Base-by-base conservation (phyloP, 2,888 invertebrate species). In the Lutraria lutraria region DNA sequence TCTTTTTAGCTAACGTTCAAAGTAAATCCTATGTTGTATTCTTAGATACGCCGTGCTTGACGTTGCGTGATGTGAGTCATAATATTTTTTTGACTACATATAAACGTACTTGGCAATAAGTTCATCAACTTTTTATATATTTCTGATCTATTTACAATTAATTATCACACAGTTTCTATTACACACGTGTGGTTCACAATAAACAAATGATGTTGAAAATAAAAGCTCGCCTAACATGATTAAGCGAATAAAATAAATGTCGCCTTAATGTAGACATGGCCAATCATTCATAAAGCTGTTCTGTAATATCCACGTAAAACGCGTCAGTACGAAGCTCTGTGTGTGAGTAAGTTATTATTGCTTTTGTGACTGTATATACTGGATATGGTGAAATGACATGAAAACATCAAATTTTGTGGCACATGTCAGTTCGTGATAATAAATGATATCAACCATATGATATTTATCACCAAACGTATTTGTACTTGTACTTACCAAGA, bases 31-130 rank as follows among this genome's bases (percentile, higher is more conserved):
- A 10, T 34, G 31, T 34, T 76, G 16, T 34, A 10, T 76, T 31
- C 16, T 19, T 76, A 31, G 13, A 6, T 16, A 76, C 34, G 76
- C 31, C 15, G 76, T 68, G 25, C 12, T 31, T 76, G 19, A 4
- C 76, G 76, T 68, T 34, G 76, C 76, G 34, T 76, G 16, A 29
- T 31, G 10, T 76, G 76, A 76, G 76, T 76, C 76, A 76, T 31
- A 19, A 34, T 31, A 34, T 31, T 16, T 31, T 76, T 31, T 76
- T 76, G 15, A 6, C 31, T 76, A 34, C 31, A 34, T 34, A 76
- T 76, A 31, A 68, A 25, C 25, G 63, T 25, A 25, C n/a, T n/a
- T 25, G 63, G 25, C 63, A 25, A 25, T 25, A 25, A 25, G 63
- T 68, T 13, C 6, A 68, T 68, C 63, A 68, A 25, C 25, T 68